These are phyloP conservation scores for Drepanosiphum platanoidis DNA, from an alignment of 2,888 invertebrate genomes.

Conservation along the genomic window DNA sequence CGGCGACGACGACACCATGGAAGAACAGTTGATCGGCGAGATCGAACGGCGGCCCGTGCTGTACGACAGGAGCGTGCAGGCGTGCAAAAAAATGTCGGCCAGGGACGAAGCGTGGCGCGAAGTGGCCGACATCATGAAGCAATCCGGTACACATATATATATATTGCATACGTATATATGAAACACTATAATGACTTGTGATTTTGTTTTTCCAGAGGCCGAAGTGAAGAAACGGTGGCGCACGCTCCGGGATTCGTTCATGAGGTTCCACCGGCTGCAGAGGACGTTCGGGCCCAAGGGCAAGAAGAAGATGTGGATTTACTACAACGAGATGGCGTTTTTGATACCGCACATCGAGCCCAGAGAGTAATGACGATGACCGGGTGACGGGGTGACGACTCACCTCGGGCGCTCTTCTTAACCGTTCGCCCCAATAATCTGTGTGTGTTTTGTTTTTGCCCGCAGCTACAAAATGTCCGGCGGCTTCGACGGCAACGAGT, in stretches of 20 bases:
- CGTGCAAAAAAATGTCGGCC: conserved; percentile 61
- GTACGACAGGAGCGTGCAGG: conserved; percentile 60
- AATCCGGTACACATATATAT: conserved; percentile 35
- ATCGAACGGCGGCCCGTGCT: conserved; percentile 59
- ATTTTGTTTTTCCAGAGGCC: conserved; percentile 23
- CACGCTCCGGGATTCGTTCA: conserved; percentile 57
- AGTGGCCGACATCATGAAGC: conserved; percentile 56
- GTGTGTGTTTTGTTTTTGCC: neutral
- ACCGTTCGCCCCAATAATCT: too few relatives aligned
- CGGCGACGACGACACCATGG: conserved; percentile 53
- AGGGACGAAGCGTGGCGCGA: conserved; percentile 59
- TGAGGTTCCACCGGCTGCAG: conserved; percentile 56
- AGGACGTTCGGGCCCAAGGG: conserved; percentile 59
- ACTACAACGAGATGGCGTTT: conserved; percentile 58
- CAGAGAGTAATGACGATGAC: conserved; percentile 43
- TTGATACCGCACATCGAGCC: conserved; percentile 60
- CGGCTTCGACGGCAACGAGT: conserved; percentile 26
- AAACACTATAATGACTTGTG: neutral
- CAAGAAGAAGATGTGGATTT: conserved; percentile 60
- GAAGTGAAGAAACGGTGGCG: conserved; percentile 60
- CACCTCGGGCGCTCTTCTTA: neutral
- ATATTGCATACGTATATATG: neutral
- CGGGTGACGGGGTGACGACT: neutral
- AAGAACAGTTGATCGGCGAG: conserved; percentile 57
- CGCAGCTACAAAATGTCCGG: conserved; percentile 53